Conservation (phyloP, 2,888 invertebrate genomes). For the Anarsia innoxiella region DNA sequence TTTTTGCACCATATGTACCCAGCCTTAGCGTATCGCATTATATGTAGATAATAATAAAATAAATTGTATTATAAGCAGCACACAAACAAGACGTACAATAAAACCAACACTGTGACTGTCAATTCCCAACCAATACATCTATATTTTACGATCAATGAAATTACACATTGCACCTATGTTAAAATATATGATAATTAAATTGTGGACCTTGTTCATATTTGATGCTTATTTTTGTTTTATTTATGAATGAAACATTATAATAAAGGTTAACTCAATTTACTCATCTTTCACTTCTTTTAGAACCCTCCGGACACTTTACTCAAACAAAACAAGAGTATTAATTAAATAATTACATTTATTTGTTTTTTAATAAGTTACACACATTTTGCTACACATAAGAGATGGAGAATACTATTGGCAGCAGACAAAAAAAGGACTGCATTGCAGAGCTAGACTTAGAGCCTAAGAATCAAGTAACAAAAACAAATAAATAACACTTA, state of each 20-base stretch:
- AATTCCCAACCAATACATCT: slow-evolving; percentile 7
- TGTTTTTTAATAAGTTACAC: too few species aligned
- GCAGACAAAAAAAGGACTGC: too few species aligned
- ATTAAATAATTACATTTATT: too few species aligned
- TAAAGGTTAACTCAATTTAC: slow-evolving; percentile 39
- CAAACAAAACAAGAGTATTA: too few species aligned
- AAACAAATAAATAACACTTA: too few species aligned
- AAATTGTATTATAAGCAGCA: slow-evolving; percentile 7
- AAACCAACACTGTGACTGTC: slow-evolving; percentile 10
- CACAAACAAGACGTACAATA: slow-evolving; percentile 10
- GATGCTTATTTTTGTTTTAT: slow-evolving; percentile 57
- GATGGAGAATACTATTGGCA: too few species aligned
- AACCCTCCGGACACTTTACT: too few species aligned
- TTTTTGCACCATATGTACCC: slow-evolving; percentile 5
- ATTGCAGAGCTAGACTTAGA: too few species aligned
- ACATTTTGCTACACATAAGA: too few species aligned
- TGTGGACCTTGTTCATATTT: slow-evolving; percentile 44
- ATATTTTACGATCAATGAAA: slow-evolving; percentile 13
- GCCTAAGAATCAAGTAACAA: too few species aligned
- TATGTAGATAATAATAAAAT: not conserved
- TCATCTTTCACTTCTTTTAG: slow-evolving; percentile 13
- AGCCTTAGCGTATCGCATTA: not conserved
- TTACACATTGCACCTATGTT: slow-evolving; percentile 32
- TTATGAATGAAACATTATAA: slow-evolving; percentile 52
- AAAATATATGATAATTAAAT: slow-evolving; percentile 30